Conservation (phyloP, 2,888 invertebrate species). For the Lasioglossum morio region DNA sequence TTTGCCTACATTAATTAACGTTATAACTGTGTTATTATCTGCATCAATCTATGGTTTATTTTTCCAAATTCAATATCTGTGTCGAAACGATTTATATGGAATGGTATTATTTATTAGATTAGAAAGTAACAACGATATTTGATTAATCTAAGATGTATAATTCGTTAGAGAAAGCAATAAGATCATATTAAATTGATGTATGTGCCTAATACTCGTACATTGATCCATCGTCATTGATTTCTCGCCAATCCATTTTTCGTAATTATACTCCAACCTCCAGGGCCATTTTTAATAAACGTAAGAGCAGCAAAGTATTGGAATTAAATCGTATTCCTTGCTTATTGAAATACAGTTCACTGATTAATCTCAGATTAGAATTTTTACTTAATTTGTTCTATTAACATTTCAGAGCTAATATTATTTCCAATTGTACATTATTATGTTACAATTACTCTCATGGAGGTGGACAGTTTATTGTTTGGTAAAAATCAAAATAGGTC, state of each 20-base stretch:
- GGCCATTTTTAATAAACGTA: not conserved
- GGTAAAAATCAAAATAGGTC: no score
- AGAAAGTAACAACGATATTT: not conserved
- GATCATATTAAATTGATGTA: not conserved
- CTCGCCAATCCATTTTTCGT: not conserved
- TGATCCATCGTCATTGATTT: not conserved
- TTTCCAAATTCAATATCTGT: not conserved
- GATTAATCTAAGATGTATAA: not conserved
- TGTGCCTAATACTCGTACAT: not conserved
- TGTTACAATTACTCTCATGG: no score
- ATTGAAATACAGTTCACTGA: not conserved
- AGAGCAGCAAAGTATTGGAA: not conserved
- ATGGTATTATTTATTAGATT: no score
- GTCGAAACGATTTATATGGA: not conserved
- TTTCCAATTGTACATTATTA: not conserved
- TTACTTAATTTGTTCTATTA: no score
- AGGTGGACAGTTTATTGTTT: no score
- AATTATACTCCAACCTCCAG: not conserved
- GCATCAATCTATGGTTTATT: not conserved
- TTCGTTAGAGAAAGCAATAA: not conserved
- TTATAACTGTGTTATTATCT: not conserved
- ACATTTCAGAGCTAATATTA: not conserved
- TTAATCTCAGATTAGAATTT: no score
- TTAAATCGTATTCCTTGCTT: not conserved
- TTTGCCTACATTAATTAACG: no score